Conservation (phyloP, 2,113 vertebrate species). For the Malurus elegans region DNA sequence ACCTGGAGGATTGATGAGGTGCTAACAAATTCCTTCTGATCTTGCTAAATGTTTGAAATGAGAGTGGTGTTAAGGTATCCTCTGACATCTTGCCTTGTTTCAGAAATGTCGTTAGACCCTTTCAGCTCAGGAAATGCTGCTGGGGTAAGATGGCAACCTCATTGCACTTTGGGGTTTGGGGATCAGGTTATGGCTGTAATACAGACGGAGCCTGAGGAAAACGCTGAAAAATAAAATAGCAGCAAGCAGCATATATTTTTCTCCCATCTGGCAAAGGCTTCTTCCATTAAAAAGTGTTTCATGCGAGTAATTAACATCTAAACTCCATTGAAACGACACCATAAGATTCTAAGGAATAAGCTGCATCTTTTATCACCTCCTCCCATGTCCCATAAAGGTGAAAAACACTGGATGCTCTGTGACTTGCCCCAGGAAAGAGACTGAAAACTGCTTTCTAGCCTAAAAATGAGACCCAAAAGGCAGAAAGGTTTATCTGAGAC, state of each 20-base stretch:
- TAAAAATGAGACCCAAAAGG: background rate
- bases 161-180: background rate
- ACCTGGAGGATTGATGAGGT: background rate
- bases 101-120: background rate
- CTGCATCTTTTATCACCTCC: slow-evolving; percentile 9
- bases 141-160: background rate
- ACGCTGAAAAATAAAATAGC: background rate
- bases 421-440: background rate
- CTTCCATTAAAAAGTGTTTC: slow-evolving; percentile 28
- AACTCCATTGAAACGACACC: slow-evolving; percentile 33
- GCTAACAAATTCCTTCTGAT: background rate
- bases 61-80: background rate
- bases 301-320: slow-evolving; percentile 31
- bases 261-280: slow-evolving; percentile 23
- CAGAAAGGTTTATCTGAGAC: background rate
- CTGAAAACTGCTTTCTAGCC: background rate
- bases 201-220: background rate
- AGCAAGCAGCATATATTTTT: background rate
- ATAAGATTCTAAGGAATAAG: slow-evolving; percentile 24
- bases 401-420: background rate
- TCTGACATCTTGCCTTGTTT: background rate
- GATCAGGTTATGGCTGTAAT: background rate
- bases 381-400: slow-evolving; percentile 1
- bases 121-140: background rate
- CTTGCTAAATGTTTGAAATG: background rate